Base-by-base conservation (phyloP, 2,113 vertebrate genomes). In the Falco punctatus region DNA sequence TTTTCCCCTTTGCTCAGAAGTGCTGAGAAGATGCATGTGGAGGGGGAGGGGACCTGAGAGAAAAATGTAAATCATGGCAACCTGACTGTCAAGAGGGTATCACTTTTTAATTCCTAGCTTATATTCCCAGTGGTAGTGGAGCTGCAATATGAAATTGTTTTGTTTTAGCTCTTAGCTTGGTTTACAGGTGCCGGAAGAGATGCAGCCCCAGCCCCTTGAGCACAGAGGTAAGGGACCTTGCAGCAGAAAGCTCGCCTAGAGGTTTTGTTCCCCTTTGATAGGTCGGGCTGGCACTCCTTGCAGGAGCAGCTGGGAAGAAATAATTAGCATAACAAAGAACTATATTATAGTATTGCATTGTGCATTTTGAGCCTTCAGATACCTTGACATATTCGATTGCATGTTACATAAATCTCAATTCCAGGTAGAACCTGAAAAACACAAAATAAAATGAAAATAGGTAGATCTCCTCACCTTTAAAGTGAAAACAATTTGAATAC, bases 281-380 rank as follows among this genome's bases (percentile, higher is more conserved):
- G 96, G 94, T 91, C 40, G 81, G 87, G 91, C 96, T 98, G 96
- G 96, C 74, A 81, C 84, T 78, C 71, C 22, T 87, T 98, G 97
- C 96, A 95, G 95, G 92, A 98, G 97, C 96, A 97, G 98, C 98
- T 98, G 98, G 97, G 95, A 97, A 97, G 97, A 89, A 92, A 88
- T 84, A 97, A 98, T 98, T 98, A 98, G 96, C 98, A 98, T 98
- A 97, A 98, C 98, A 98, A 98, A 98, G 98, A 96, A 93, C 96
- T 86, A 62, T 92, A 88, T 97, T 92, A 40, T 42, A 94, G 94
- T 66, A 95, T 97, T 52, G 93, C 81, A 82, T 78, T 86, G 95
- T 97, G 88, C 91, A 58, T 96, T 96, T 84, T 49, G 90, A 97
- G 94, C 96, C 90, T 95, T 95, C 38, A 49, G 88, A 95, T 80